A percentile compares a stretch with the other conserved stretches of the same genome.
These are phyloP conservation scores for Limosa lapponica DNA, from an alignment of 2,797 vertebrate genomes.

Conservation along the genomic window DNA sequence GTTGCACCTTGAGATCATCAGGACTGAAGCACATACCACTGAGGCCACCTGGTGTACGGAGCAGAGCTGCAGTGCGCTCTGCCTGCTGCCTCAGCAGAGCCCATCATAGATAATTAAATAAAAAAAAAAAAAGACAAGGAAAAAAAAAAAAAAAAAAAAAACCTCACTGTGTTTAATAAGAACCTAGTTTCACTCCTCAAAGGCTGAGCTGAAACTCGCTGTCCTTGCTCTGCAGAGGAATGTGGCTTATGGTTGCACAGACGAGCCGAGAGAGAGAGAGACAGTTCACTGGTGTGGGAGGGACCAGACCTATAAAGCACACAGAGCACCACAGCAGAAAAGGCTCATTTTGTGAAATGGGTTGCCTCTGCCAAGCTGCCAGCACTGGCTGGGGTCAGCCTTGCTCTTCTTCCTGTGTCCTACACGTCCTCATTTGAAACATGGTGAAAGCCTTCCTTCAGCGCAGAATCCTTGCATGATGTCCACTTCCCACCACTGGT, in stretches of 20 bases:
- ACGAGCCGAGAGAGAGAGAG: not conserved
- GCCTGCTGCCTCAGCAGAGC: not conserved
- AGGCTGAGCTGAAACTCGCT: not conserved
- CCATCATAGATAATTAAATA: not conserved
- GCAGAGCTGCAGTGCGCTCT: conserved; percentile 28
- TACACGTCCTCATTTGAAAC: accelerated
- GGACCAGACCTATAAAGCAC: not conserved
- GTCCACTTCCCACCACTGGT: not conserved
- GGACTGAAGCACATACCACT: conserved; percentile 30
- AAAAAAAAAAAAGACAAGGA: too few relatives aligned
- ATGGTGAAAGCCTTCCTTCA: not conserved
- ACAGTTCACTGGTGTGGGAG: not conserved
- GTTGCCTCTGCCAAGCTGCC: not conserved
- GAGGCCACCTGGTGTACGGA: conserved; percentile 69
- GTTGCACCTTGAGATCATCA: not conserved
- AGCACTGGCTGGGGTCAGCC: not conserved
- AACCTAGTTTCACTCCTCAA: not conserved
- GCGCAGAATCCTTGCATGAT: accelerated
- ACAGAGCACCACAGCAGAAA: not conserved
- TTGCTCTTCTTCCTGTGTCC: not conserved
- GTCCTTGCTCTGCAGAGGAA: not conserved
- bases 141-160: too few relatives aligned
- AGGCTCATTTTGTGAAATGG: not conserved
- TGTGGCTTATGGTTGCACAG: accelerated
- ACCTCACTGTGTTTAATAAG: not conserved